phyloP scores from a whole-genome alignment of 2,888 invertebrate species.

The Harpalus rufipes region DNA sequence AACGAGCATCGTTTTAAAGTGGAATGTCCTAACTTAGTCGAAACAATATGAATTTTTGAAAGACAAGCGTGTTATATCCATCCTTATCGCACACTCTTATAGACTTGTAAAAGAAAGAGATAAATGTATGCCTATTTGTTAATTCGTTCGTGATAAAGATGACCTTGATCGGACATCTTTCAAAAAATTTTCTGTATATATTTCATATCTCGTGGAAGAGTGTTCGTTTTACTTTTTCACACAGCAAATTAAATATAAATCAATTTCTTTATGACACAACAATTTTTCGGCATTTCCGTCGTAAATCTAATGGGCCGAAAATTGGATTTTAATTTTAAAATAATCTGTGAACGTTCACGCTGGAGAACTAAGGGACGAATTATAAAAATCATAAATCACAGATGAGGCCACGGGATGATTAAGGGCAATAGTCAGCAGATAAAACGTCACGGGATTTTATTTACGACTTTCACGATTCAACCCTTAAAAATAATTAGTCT shows the following conservation, averaged over 20 bases:
- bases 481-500: slow-evolving; percentile 50
- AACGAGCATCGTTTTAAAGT: too few relatives aligned
- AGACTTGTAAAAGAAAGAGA: too few relatives aligned
- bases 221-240: background rate
- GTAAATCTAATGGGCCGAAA: slow-evolving; percentile 54
- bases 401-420: slow-evolving; percentile 43
- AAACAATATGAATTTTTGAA: too few relatives aligned
- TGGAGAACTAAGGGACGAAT: slow-evolving; percentile 39
- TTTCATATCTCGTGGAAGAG: background rate
- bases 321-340: slow-evolving; percentile 66
- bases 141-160: too few relatives aligned
- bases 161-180: too few relatives aligned
- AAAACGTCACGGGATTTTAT: slow-evolving; percentile 54
- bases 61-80: too few relatives aligned
- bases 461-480: slow-evolving; percentile 55
- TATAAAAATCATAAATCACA: slow-evolving; percentile 64
- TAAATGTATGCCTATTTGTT: too few relatives aligned
- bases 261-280: background rate
- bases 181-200: too few relatives aligned
- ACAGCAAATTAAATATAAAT: slow-evolving; percentile 42
- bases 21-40: too few relatives aligned
- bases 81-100: too few relatives aligned
- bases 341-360: slow-evolving; percentile 64
- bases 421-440: slow-evolving; percentile 32
- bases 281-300: slow-evolving; percentile 25